Evolutionary conservation across 2,113 vertebrate species (phyloP).

Genomic region (Castor canadensis): DNA sequence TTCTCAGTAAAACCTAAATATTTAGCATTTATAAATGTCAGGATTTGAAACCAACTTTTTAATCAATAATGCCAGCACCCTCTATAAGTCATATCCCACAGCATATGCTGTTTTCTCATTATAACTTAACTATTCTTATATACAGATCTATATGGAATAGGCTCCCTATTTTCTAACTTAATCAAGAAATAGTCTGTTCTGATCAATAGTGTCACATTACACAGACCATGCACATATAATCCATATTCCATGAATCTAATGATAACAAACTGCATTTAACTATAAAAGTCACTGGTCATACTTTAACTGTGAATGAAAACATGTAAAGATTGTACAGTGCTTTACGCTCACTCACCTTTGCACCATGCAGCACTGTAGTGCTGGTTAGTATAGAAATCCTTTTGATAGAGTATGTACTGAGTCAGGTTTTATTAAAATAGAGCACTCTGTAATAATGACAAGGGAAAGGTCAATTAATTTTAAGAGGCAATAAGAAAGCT

Average conservation of each 20-base stretch:
- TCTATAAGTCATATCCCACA: background rate
- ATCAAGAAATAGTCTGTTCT: background rate
- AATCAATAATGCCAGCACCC: constrained; percentile 19
- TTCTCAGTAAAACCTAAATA: background rate
- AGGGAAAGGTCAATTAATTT: constrained; percentile 34
- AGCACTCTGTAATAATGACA: background rate
- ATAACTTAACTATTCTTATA: background rate
- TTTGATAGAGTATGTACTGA: background rate
- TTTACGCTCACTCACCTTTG: background rate
- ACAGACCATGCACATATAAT: background rate
- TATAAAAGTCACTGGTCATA: background rate
- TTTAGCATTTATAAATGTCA: constrained; percentile 39
- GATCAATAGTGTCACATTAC: background rate
- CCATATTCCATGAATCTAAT: background rate
- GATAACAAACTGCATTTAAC: background rate
- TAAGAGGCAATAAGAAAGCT: background rate
- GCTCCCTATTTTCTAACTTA: background rate
- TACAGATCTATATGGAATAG: background rate
- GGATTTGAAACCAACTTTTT: constrained; percentile 17
- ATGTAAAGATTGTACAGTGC: background rate
- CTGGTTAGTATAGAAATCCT: background rate
- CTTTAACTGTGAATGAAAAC: background rate
- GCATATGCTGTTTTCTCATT: background rate
- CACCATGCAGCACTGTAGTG: background rate
- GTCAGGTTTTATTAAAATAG: background rate